A percentile compares a stretch with the other conserved stretches of the same genome.
Evolutionary conservation across 2,888 invertebrate genomes (phyloP).

Genomic region (Drepana falcataria): DNA sequence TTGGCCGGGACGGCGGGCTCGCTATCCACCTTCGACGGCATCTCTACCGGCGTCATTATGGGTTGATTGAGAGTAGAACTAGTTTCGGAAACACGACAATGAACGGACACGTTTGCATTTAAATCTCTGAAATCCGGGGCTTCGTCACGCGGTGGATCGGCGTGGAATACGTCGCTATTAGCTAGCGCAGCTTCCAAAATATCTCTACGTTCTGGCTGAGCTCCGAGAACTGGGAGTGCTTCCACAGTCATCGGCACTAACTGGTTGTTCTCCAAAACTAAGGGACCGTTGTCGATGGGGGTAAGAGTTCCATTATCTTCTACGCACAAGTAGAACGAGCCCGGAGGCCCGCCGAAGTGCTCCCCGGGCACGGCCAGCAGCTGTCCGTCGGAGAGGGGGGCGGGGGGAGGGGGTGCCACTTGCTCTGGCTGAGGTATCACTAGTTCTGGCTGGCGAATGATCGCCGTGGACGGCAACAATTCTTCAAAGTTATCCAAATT

Average conservation of each 20-base stretch:
- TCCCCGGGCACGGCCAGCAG: slow-evolving; percentile 86
- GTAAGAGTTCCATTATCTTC: slow-evolving; percentile 84
- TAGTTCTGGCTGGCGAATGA: slow-evolving; percentile 50
- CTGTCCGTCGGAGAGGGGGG: slow-evolving; percentile 78
- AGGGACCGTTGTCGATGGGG: slow-evolving; percentile 84
- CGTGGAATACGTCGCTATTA: slow-evolving; percentile 85
- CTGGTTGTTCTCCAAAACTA: slow-evolving; percentile 74
- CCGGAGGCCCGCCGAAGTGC: slow-evolving; percentile 84
- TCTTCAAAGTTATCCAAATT: slow-evolving; percentile 70
- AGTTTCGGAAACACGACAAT: slow-evolving; percentile 85
- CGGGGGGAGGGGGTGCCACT: slow-evolving; percentile 30
- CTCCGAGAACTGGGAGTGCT: slow-evolving; percentile 38
- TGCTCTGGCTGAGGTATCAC: slow-evolving; percentile 26
- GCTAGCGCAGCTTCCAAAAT: slow-evolving; percentile 87
- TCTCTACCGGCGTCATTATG: slow-evolving; percentile 89
- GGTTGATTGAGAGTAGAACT: slow-evolving; percentile 86
- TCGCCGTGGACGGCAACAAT: slow-evolving; percentile 66
- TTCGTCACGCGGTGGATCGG: slow-evolving; percentile 70
- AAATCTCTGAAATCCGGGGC: slow-evolving; percentile 81
- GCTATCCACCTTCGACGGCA: slow-evolving; percentile 76
- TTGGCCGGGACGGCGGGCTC: slow-evolving; percentile 49
- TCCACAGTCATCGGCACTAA: slow-evolving; percentile 63
- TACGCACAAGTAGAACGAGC: slow-evolving; percentile 86
- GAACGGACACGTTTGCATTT: slow-evolving; percentile 74
- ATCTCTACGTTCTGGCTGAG: slow-evolving; percentile 79